Conservation (phyloP, 2,888 invertebrate genomes). For the Glyphotaelius pellucidus region DNA sequence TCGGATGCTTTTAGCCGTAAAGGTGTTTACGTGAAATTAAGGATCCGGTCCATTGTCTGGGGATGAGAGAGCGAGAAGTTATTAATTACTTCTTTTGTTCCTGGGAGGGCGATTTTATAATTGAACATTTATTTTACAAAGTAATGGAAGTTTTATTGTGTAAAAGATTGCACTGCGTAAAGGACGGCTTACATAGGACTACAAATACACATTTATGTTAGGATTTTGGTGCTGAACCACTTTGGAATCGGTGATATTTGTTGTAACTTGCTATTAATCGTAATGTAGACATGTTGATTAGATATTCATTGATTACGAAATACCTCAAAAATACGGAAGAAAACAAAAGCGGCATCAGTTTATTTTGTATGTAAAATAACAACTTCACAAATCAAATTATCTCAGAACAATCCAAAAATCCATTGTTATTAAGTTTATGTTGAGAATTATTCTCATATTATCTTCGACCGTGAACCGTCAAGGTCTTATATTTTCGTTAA, state of each 20-base stretch:
- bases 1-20: slow-evolving; percentile 46
- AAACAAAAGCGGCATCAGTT: too few species aligned
- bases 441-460: too few species aligned
- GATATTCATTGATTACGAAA: neutral
- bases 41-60: slow-evolving; percentile 38
- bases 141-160: slow-evolving; percentile 35
- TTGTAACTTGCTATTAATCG: neutral
- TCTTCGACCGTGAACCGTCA: too few species aligned
- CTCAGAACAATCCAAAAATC: neutral
- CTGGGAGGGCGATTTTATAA: slow-evolving; percentile 15
- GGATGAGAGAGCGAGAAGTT: slow-evolving; percentile 19
- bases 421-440: neutral
- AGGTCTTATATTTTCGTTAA: too few species aligned
- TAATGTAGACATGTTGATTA: neutral
- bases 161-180: slow-evolving; percentile 7
- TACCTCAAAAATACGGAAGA: neutral
- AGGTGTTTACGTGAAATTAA: slow-evolving; percentile 49
- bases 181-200: neutral
- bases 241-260: neutral
- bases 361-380: neutral
- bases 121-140: slow-evolving; percentile 33
- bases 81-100: slow-evolving; percentile 47
- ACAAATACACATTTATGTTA: neutral
- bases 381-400: neutral
- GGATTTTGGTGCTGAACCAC: neutral